Base-by-base conservation (phyloP, 1,140 invertebrate species). In the Brachionus koreanus region DNA sequence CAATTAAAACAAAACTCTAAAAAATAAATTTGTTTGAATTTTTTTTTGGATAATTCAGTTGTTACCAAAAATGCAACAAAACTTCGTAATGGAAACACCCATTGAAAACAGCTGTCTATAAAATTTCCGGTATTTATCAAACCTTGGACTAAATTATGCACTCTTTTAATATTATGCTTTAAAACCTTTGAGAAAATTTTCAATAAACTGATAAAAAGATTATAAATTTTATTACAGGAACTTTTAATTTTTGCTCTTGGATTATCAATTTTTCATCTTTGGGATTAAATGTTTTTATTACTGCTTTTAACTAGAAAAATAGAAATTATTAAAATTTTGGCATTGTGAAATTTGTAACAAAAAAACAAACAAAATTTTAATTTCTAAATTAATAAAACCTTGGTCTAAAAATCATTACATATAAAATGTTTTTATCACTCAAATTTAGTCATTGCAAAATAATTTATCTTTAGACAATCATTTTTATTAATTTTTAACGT, bases 201-300 rank as follows among this genome's bases (percentile, higher is more conserved):
- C 2, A 83, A 52, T 35, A 61, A 12, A 25, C 67, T 46, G 19
- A 12, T n/a, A 67, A 29, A 23, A 0, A 29, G 10, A 75, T 72
- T 19, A 35, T 72, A 35, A n/a, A 39, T 63, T 12, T 42, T 87
- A 86, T 87, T 86, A 90, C 88, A 86, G 96, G 93, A 83, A 96
- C 90, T 87, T 98, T 98, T 87, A 99, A 98, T 87, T 97, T 97
- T 2, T 93, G 91, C 86, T 98, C 96, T 83, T 93, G 92, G 85
- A 95, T 92, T 91, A 98, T 95, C 84, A 94, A 96, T 87, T 98
- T 98, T 57, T 93, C 93, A 88, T 99, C 97, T 85, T 93, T 94
- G 3, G 97, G 97, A 89, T 98, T 97, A 19, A 99, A 90, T 0
- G 94, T 97, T 84, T 95, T 90, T 46, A 98, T 91, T 57, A 93